Percentiles rank a stretch among this genome's conserved stretches.
Evolutionary conservation across 2,797 vertebrate species (phyloP).

Genomic region (Hylomyscus alleni): DNA sequence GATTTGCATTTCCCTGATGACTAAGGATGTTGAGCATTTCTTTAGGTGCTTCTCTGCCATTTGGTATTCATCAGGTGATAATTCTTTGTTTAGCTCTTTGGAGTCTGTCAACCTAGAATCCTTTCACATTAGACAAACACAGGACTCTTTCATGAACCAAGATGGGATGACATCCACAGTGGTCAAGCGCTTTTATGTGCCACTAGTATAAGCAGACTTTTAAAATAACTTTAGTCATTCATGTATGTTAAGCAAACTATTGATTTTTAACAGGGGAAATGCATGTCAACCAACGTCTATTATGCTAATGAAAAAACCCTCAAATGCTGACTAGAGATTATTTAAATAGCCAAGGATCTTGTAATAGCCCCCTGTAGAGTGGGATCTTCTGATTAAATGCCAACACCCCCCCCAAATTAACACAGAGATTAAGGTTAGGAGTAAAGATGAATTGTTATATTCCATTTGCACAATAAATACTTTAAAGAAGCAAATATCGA

Average conservation of each 20-base stretch:
- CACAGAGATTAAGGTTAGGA: conserved; percentile 32
- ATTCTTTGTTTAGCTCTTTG: too few species aligned
- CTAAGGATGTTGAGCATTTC: too few species aligned
- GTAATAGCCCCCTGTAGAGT: background rate
- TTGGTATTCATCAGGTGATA: too few species aligned
- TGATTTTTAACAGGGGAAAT: conserved; percentile 35
- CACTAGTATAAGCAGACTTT: background rate
- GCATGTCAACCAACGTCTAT: background rate
- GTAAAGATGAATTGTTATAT: conserved; percentile 65
- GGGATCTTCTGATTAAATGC: conserved; percentile 33
- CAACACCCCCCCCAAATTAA: conserved; percentile 48
- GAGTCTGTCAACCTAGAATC: background rate
- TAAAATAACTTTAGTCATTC: conserved; percentile 32
- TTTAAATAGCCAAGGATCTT: conserved; percentile 45
- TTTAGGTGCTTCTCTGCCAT: too few species aligned
- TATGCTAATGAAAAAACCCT: conserved; percentile 44
- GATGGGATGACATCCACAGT: background rate
- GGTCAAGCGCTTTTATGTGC: background rate
- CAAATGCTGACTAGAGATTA: conserved; percentile 54
- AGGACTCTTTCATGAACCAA: background rate
- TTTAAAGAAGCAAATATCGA: conserved; percentile 63
- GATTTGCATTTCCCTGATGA: too few species aligned
- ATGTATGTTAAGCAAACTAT: conserved; percentile 3
- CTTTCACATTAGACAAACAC: background rate
- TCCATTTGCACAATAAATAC: conserved; percentile 66